Conservation (phyloP, 2,797 vertebrate species). For the Sciurus vulgaris region DNA sequence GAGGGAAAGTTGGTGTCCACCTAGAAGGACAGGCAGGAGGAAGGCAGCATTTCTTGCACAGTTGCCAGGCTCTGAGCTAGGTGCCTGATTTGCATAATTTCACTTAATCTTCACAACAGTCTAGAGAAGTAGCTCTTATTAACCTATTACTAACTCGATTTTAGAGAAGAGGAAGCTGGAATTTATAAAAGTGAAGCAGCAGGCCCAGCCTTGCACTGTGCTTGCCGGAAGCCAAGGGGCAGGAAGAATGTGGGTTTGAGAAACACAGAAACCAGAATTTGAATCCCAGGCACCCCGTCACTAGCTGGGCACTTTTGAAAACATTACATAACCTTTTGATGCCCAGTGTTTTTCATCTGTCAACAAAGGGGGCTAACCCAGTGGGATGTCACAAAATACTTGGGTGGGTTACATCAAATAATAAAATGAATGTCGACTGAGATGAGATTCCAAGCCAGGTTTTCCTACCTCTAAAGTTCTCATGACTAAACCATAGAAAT, state of each 20-base stretch:
- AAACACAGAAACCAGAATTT: not conserved
- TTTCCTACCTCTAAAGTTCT: not conserved
- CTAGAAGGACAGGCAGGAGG: not conserved
- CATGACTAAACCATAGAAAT: not conserved
- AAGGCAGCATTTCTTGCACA: not conserved
- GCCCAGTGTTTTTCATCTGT: not conserved
- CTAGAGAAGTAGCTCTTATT: constrained; percentile 11
- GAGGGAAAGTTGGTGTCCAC: not conserved
- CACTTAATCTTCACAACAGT: not conserved
- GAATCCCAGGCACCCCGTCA: not conserved
- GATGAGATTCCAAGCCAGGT: not conserved
- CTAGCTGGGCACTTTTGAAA: not conserved
- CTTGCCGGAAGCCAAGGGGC: not conserved
- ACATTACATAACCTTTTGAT: not conserved
- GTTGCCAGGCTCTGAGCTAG: constrained; percentile 26
- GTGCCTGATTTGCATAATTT: constrained; percentile 50
- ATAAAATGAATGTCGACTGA: not conserved
- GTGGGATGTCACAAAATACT: not conserved
- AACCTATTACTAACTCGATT: not conserved
- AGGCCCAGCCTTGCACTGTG: not conserved
- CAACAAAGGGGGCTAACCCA: not conserved
- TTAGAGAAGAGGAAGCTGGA: not conserved
- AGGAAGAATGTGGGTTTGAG: not conserved
- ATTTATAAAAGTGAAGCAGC: not conserved
- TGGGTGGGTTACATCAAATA: not conserved